Evolutionary conservation across 2,797 vertebrate species (phyloP), one percentile per base, ranked within the genome.

Genomic region (Melanotaenia pygmaea): DNA sequence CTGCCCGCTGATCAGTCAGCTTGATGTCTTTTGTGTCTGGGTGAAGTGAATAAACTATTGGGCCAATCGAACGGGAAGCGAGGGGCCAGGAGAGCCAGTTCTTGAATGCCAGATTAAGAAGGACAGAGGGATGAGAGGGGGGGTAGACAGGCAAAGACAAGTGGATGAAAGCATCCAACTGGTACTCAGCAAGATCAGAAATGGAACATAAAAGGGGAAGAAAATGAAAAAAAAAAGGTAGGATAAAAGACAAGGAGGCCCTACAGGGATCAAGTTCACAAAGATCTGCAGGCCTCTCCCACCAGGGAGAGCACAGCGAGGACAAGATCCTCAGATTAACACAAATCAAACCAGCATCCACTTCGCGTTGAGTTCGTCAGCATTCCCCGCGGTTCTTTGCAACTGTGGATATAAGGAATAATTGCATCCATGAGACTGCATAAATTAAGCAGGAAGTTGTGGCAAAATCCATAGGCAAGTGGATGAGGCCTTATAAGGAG

Each of bases 341-440:
- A 89, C 75, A 58, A 73, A 63, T 53, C 35, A 70, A 76, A 61
- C 81, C 43, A 10, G 30, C 62, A 64, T 83, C 78, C 78, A 30
- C 76, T 87, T 77, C 40, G 26, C 91, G 81, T 86, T 43, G 68
- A 81, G 87, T 80, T 78, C 60, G 83, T 79, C 69, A 65, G 70
- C 34, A 24, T 50, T 43, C 68, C 64, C 72, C 0, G 34, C 18
- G 59, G 79, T 69, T 71, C 76, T 72, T 80, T 65, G 63, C 53
- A 7, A 66, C 76, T 84, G 81, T 85, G 85, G 86, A 88, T 85
- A 83, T 34, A 74, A 67, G 79, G 71, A 89, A 89, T 93, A 92
- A 93, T 92, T 94, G 89, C 62, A 43, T 93, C 87, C 92, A 93
- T 93, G 91, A 86, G 67, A 61, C 79, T 83, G 92, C 93, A 94